phyloP scores from a whole-genome alignment of 2,797 vertebrate species.

The Cyprinella venusta region DNA sequence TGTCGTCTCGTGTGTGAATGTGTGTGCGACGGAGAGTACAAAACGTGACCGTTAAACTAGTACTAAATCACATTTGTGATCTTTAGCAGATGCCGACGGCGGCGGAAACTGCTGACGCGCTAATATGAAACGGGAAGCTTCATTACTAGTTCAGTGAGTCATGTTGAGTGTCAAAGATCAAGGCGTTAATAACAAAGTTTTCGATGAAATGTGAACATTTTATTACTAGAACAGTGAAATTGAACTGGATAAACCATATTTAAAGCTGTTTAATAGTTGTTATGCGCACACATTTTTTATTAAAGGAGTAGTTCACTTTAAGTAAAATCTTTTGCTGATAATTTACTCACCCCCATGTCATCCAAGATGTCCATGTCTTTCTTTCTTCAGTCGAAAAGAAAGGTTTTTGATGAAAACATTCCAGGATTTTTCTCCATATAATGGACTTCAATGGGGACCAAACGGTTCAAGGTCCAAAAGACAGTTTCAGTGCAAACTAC shows the following conservation, averaged over 20 bases:
- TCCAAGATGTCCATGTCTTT: no score
- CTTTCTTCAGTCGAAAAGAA: no score
- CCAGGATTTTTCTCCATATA: no score
- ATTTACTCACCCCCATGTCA: no score
- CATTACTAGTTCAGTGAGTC: slow-evolving; percentile 5
- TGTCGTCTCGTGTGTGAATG: slow-evolving; percentile 39
- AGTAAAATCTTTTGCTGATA: no score
- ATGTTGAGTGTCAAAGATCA: not conserved
- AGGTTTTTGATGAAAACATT: no score
- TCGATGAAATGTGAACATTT: not conserved
- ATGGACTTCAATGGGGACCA: no score
- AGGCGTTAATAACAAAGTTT: not conserved
- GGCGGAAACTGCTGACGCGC: slow-evolving; percentile 5
- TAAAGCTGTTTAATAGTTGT: not conserved
- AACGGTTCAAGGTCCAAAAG: no score
- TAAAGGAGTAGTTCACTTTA: no score
- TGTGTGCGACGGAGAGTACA: slow-evolving; percentile 62
- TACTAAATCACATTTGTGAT: slow-evolving; percentile 9
- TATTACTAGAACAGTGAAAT: not conserved
- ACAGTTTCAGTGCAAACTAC: no score
- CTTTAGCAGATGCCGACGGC: not conserved
- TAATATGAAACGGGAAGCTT: not conserved
- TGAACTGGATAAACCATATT: not conserved
- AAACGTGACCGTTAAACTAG: slow-evolving; percentile 23
- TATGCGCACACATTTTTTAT: no score